Evolutionary conservation across 1,140 invertebrate species (phyloP).

Genomic region (Solenopsis fugax): DNA sequence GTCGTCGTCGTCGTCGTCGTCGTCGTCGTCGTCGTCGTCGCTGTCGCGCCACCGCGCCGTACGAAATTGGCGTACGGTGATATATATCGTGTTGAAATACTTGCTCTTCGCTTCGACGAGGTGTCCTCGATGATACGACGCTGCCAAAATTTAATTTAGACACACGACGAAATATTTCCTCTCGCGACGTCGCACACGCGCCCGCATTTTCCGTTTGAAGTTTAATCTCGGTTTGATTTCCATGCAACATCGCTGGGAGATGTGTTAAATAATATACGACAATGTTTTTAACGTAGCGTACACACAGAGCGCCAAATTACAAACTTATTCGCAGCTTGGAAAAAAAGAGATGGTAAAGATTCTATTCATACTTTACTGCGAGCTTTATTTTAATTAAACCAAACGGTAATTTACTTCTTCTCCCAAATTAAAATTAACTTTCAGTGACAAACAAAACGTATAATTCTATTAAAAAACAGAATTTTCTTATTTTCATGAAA

Average conservation of each 20-base stretch:
- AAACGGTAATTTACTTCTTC: background rate
- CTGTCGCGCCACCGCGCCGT: slow-evolving; percentile 16
- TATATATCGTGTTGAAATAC: slow-evolving; percentile 39
- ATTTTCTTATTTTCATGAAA: slow-evolving; percentile 3
- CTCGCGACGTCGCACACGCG: slow-evolving; percentile 21
- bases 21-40: too few species aligned
- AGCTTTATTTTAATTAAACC: slow-evolving; percentile 6
- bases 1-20: too few species aligned
- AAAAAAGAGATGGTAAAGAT: slow-evolving; percentile 16
- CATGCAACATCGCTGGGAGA: background rate
- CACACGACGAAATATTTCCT: slow-evolving; percentile 14
- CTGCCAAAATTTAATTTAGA: slow-evolving; percentile 59
- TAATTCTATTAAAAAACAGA: background rate
- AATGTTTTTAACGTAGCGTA: slow-evolving; percentile 24
- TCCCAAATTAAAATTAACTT: slow-evolving; percentile 14
- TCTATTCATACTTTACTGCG: background rate
- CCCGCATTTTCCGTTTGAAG: slow-evolving; percentile 19
- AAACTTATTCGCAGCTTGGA: background rate
- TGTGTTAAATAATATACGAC: slow-evolving; percentile 2
- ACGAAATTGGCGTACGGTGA: slow-evolving; percentile 18
- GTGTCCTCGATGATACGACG: slow-evolving; percentile 13
- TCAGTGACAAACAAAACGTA: background rate
- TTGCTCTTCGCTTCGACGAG: slow-evolving; percentile 39
- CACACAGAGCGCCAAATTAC: background rate
- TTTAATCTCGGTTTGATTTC: slow-evolving; percentile 18